phyloP scores from a whole-genome alignment of 2,888 invertebrate species.

The Lasioglossum pauxillum region DNA sequence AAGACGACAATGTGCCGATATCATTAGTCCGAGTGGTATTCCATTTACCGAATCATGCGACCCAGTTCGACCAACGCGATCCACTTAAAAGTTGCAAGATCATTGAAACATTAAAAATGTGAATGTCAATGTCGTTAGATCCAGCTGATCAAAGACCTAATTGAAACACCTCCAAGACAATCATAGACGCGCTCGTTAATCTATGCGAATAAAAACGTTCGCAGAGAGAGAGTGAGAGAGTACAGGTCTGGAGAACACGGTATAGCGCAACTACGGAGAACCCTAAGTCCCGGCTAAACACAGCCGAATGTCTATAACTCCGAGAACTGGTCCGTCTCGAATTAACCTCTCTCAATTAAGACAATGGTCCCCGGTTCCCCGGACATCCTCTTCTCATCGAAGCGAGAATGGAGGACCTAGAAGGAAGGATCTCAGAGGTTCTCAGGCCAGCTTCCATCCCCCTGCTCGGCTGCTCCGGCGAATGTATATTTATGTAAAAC shows the following conservation, averaged over 20 bases:
- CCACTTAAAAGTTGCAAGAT: not conserved
- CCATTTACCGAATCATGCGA: not conserved
- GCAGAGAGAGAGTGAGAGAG: not conserved
- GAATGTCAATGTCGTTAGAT: not conserved
- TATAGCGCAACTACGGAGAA: conserved; percentile 64
- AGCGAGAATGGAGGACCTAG: conserved; percentile 64
- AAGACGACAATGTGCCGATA: not conserved
- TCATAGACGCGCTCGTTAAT: not conserved
- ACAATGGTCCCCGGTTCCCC: conserved; percentile 66
- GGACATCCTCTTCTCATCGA: conserved; percentile 67
- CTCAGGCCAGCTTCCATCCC: conserved; percentile 18
- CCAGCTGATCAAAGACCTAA: not conserved
- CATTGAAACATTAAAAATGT: not conserved
- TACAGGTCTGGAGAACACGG: conserved; percentile 28
- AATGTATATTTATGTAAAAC: conserved; percentile 56
- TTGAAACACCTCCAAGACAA: not conserved
- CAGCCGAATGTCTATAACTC: conserved; percentile 68
- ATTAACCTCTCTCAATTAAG: conserved; percentile 75
- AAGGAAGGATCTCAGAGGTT: conserved; percentile 51
- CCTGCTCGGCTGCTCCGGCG: not conserved
- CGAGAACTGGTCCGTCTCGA: conserved; percentile 72
- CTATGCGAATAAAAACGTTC: conserved; percentile 27
- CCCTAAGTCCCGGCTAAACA: conserved; percentile 67
- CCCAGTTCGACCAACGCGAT: not conserved
- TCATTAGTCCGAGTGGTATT: not conserved